Conservation (phyloP, 2,888 invertebrate genomes). For the Amblyteles armatorius region DNA sequence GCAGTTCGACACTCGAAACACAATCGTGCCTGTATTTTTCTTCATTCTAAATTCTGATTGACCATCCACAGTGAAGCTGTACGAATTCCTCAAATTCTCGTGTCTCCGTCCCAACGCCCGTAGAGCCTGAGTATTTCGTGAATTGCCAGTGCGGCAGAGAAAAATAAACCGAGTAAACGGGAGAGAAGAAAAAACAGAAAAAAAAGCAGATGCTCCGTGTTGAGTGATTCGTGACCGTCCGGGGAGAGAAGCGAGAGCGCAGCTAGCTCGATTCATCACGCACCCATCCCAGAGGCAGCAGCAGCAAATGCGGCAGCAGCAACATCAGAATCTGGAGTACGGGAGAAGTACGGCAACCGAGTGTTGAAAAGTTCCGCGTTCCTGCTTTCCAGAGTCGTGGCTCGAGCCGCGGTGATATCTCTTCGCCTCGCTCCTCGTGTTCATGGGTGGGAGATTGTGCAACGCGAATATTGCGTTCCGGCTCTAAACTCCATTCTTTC, state of each 20-base stretch:
- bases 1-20: not conserved
- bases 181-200: not conserved
- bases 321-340: constrained; percentile 38
- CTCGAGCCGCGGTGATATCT: constrained; percentile 6
- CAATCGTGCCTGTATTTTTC: not conserved
- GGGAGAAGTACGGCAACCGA: constrained; percentile 58
- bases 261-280: constrained; percentile 33
- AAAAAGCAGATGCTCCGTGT: constrained; percentile 28
- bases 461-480: constrained; percentile 2
- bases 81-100: not conserved
- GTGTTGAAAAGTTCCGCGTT: constrained; percentile 56
- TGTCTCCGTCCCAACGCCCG: not conserved
- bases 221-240: constrained; percentile 50
- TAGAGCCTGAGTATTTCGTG: constrained; percentile 23
- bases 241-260: constrained; percentile 27
- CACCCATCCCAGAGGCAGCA: not conserved
- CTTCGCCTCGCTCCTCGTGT: constrained; percentile 27
- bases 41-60: constrained; percentile 12
- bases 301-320: not conserved
- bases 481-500: not conserved
- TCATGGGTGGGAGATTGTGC: constrained; percentile 22
- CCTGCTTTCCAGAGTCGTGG: constrained; percentile 12
- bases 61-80: not conserved
- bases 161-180: not conserved
- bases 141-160: constrained; percentile 3